Base-by-base conservation (phyloP, 2,888 invertebrate species). In the Ptilodon capucinus region DNA sequence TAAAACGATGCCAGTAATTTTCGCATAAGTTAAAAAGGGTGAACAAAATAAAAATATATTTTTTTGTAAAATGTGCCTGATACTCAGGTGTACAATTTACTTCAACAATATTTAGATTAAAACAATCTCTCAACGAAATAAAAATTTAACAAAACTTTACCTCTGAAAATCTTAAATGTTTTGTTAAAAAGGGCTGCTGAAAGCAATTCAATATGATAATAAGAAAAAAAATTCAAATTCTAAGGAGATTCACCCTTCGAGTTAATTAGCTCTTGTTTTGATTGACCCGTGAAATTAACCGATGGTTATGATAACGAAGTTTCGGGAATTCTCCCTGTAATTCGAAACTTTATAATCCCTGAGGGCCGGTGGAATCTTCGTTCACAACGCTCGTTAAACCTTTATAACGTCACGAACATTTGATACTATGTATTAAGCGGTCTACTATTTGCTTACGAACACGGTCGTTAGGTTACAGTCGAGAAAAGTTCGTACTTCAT, bases 211-310 rank as follows among this genome's bases (percentile, higher is more conserved):
- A 32, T 32, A 14, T 32, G 14, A 14, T 32, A 32, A 32, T 14
- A 32, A 32, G 32, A 9, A 32, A 32, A 32, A 32, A 32, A 36
- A 36, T 36, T 17, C 4, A 8, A 40, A 25, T 40, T 40, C 6
- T 2, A 16, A 16, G 16, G n/a, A 16, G 21, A 40, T 13, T 39
- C 21, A 2, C 25, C 28, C 28, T 39, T 25, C 28, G 28, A 11
- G 25, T 40, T 42, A 45, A 49, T 49, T 42, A 49, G 38, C 23
- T 49, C 32, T 45, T 42, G 42, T 39, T 34, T 42, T 28, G 36
- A 42, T 40, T 38, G 30, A 19, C 36, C 38, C 40, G 4, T 39
- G 11, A 32, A 44, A 32, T 16, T 41, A 36, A 38, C 36, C 36
- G 11, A 32, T 35, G 4, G 19, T 18, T 36, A 11, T 36, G n/a